Percentiles rank a stretch among this genome's conserved stretches.
These are phyloP conservation scores for Bombus waltoni DNA, from an alignment of 1,140 invertebrate species.

Conservation along the genomic window DNA sequence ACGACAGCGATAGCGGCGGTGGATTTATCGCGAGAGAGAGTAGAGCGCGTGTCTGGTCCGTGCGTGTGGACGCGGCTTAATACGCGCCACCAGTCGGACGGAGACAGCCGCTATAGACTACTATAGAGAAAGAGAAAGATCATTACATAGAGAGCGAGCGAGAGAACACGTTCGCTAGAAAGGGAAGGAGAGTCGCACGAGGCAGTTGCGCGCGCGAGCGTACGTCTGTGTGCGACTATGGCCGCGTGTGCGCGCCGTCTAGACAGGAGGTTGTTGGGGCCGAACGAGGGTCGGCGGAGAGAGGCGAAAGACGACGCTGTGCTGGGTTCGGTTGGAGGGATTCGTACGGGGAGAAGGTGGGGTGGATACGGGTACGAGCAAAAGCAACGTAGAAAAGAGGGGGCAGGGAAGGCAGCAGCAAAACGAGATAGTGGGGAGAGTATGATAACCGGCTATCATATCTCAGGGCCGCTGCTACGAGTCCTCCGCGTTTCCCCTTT, in stretches of 20 bases:
- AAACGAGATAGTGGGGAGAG: conserved; percentile 59
- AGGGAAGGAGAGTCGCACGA: conserved; percentile 34
- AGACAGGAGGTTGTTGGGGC: conserved; percentile 77
- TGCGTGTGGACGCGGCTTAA: conserved; percentile 57
- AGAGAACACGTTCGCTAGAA: not conserved
- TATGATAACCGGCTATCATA: conserved; percentile 78
- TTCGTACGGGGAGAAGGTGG: conserved; percentile 48
- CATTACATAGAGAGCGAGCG: not conserved
- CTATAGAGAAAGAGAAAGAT: not conserved
- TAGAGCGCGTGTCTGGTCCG: conserved; percentile 32
- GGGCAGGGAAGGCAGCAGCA: conserved; percentile 57
- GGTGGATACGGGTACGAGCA: conserved; percentile 52
- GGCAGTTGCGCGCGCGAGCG: conserved; percentile 42
- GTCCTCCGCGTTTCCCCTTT: conserved; percentile 59
- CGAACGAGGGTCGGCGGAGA: conserved; percentile 61
- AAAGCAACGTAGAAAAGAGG: conserved; percentile 25
- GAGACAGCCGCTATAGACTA: not conserved
- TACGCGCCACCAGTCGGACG: conserved; percentile 8
- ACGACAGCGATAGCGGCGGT: conserved; percentile 31
- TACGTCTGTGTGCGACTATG: conserved; percentile 46
- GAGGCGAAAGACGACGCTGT: conserved; percentile 60
- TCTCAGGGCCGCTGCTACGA: conserved; percentile 71
- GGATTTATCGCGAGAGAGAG: conserved; percentile 56
- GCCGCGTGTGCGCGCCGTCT: conserved; percentile 74
- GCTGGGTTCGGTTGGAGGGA: conserved; percentile 53